Conservation (phyloP, 2,888 invertebrate species). For the Cephus nigrinus region DNA sequence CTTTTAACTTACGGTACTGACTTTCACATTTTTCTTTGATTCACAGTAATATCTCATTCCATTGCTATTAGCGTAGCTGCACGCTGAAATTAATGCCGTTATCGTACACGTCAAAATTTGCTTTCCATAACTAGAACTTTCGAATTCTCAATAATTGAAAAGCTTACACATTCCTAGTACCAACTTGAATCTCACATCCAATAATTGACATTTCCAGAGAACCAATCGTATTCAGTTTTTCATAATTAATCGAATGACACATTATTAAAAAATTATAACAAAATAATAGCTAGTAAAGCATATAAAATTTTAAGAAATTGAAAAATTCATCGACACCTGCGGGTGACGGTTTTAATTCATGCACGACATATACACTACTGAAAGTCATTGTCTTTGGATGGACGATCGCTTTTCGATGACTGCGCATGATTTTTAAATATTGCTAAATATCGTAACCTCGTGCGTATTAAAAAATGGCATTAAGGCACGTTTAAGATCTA, state of each 20-base stretch:
- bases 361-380: not conserved
- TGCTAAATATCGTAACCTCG: not conserved
- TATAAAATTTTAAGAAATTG: not conserved
- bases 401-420: not conserved
- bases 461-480: not conserved
- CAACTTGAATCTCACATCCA: not conserved
- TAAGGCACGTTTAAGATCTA: not conserved
- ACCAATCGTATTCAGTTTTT: not conserved
- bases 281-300: not conserved
- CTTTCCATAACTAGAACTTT: not conserved
- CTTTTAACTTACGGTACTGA: not conserved
- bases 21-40: not conserved
- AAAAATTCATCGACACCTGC: not conserved
- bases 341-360: not conserved
- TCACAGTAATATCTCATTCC: not conserved
- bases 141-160: not conserved
- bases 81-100: not conserved
- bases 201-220: not conserved
- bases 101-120: not conserved
- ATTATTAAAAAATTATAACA: not conserved
- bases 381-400: not conserved
- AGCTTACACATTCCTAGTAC: not conserved
- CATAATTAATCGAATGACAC: not conserved
- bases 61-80: not conserved
- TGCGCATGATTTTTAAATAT: not conserved